phyloP scores from a whole-genome alignment of 1,140 invertebrate species.

The Drosophila biarmipes region DNA sequence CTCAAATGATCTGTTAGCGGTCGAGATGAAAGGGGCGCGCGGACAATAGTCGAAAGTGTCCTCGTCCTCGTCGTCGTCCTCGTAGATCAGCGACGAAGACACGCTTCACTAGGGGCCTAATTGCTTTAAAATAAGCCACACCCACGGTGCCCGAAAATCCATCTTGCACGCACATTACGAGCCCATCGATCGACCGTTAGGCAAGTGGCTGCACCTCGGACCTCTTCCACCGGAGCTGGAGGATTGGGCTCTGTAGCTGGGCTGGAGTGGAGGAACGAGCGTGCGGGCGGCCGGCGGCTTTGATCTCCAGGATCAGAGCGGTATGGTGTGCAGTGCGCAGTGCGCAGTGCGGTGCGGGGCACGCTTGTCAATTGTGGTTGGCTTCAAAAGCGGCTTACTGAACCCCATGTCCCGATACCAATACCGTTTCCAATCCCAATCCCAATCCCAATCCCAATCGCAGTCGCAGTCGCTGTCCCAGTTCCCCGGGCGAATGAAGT shows the following conservation, averaged over 20 bases:
- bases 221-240: constrained; percentile 6
- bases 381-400: constrained; percentile 66
- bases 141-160: constrained; percentile 71
- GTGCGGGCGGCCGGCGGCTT: constrained; percentile 59
- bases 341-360: constrained; percentile 24
- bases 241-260: constrained; percentile 1
- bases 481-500: constrained; percentile 71
- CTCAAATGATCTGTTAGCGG: constrained; percentile 59
- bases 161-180: constrained; percentile 78
- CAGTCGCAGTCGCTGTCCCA: constrained; percentile 29
- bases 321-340: constrained; percentile 5
- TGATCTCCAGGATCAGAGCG: constrained; percentile 65
- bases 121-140: constrained; percentile 81
- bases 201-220: constrained; percentile 31
- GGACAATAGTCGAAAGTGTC: constrained; percentile 64
- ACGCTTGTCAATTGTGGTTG: constrained; percentile 78
- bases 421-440: constrained; percentile 12
- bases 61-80: constrained; percentile 59
- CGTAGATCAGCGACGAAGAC: constrained; percentile 70
- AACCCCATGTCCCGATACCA: constrained; percentile 7
- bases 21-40: constrained; percentile 55
- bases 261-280: constrained; percentile 12
- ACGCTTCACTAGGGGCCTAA: constrained; percentile 75
- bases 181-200: constrained; percentile 54
- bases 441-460: constrained; percentile 22